phyloP scores from a whole-genome alignment of 2,113 vertebrate species.

The Phoenicopterus ruber region DNA sequence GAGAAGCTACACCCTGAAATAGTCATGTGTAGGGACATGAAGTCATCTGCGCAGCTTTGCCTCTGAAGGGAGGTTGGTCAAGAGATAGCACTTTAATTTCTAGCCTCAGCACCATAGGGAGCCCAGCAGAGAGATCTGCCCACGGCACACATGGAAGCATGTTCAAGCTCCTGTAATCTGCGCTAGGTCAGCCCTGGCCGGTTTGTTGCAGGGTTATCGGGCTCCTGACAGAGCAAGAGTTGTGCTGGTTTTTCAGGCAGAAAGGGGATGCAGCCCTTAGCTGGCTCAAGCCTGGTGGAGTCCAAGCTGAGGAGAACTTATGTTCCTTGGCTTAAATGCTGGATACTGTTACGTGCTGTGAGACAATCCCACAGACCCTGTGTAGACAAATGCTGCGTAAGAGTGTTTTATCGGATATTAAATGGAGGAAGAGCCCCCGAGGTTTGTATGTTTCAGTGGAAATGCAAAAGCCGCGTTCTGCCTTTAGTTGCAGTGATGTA shows the following conservation, averaged over 20 bases:
- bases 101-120: neutral
- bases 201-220: neutral
- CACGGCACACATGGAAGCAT: neutral
- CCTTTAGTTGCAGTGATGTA: neutral
- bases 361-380: neutral
- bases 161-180: neutral
- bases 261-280: neutral
- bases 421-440: neutral
- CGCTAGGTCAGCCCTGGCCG: neutral
- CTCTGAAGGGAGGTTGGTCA: conserved; percentile 1
- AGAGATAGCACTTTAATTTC: neutral
- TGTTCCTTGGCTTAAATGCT: neutral
- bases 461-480: neutral
- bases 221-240: neutral
- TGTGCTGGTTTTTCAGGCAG: neutral
- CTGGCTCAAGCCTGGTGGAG: neutral
- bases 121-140: neutral
- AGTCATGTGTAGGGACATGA: neutral
- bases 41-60: neutral
- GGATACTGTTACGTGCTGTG: neutral
- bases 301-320: neutral
- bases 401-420: neutral
- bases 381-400: neutral
- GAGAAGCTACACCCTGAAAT: conserved; percentile 29
- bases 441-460: neutral